phyloP scores from a whole-genome alignment of 2,888 invertebrate species.

The Troides helena region DNA sequence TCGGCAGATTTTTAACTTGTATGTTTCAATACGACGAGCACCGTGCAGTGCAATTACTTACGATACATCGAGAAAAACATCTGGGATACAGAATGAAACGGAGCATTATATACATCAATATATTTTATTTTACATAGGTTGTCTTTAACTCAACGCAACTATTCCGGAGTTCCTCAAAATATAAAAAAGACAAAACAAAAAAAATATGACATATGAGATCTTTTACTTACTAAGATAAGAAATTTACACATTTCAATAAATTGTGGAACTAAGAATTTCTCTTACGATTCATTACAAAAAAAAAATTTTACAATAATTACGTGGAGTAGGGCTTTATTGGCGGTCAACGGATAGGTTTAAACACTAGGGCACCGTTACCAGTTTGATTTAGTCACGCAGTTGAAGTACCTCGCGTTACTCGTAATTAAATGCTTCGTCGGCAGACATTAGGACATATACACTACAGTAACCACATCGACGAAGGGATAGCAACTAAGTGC shows the following conservation, averaged over 20 bases:
- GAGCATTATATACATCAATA: conserved; percentile 76
- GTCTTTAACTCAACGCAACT: conserved; percentile 80
- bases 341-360: conserved; percentile 24
- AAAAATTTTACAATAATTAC: conserved; percentile 44
- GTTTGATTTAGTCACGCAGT: not conserved
- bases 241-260: conserved; percentile 74
- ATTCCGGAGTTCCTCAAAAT: conserved; percentile 78
- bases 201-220: conserved; percentile 79
- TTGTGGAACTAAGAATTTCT: conserved; percentile 75
- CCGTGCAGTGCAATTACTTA: no score
- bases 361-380: conserved; percentile 12
- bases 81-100: conserved; percentile 52
- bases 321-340: conserved; percentile 59
- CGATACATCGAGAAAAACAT: not conserved
- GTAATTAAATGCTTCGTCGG: conserved; percentile 12
- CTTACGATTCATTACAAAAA: conserved; percentile 70
- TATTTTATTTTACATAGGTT: conserved; percentile 80
- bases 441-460: conserved; percentile 7
- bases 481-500: conserved; percentile 12
- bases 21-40: no score
- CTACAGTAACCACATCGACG: conserved; percentile 18
- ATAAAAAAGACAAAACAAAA: conserved; percentile 80
- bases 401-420: conserved; percentile 13
- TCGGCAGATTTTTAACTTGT: no score
- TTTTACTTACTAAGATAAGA: conserved; percentile 80